Evolutionary conservation across 1,140 invertebrate genomes (phyloP), one percentile per base, ranked within the genome.

Genomic region (Conopomorpha cramerella): DNA sequence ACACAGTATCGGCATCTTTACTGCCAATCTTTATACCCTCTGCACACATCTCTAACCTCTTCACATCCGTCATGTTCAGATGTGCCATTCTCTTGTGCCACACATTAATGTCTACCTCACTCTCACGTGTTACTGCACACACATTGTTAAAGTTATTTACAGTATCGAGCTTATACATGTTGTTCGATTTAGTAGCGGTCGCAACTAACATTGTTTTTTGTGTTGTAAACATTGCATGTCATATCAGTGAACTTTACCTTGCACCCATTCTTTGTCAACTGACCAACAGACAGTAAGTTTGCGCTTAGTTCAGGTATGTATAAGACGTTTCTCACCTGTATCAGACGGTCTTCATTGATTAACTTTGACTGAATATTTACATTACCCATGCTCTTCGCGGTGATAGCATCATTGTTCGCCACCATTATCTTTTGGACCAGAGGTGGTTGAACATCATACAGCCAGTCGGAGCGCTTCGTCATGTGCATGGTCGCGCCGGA

Each of bases 261-360:
- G 44, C 45, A 47, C 7, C 51, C 47, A 43, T 45, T 50, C 16
- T 49, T 55, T 8, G 25, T 33, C 2, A 54, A 30, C 14, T 47
- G 36, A 38, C 49, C 52, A 7, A 55, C 51, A 1, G 50, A 54
- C 34, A 53, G 34, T 13, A 56, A 10, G 36, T 54, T 56, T 8
- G 27, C 37, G 13, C 34, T 39, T 1, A 56, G 14, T n/a, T 46
- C 36, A 36, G 51, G 46, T 26, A 56, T 36, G 36, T 16, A 51
- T 41, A 56, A 48, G 42, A 51, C 42, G 31, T 55, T 35, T 45
- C 49, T 49, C 19, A 55, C 42, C 44, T 49, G 44, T n/a, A 51
- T 46, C n/a, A 0, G 26, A 31, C 11, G 1, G 26, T 30, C 28
- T 25, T 37, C 30, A 15, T 39, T 36, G 7, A 18, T 23, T 10